These are phyloP conservation scores for Pholis gunnellus DNA, from an alignment of 2,113 vertebrate genomes.

Conservation along the genomic window DNA sequence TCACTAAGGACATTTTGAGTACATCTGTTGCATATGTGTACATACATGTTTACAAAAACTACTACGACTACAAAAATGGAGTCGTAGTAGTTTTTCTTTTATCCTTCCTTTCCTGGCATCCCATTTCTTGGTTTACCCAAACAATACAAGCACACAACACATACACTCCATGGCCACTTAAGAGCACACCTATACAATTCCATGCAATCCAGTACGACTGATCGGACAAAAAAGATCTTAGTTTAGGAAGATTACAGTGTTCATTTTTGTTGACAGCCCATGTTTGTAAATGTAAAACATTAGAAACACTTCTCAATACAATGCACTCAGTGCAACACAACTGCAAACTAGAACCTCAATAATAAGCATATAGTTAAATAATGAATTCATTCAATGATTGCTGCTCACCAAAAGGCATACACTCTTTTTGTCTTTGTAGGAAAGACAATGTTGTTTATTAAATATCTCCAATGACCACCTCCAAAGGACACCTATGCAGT, in stretches of 20 bases:
- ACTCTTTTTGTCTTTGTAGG: neutral
- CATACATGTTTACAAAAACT: neutral
- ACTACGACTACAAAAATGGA: too few species aligned
- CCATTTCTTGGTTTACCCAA: neutral
- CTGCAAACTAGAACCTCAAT: neutral
- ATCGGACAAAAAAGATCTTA: neutral
- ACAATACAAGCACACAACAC: neutral
- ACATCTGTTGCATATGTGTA: neutral
- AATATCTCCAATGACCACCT: neutral
- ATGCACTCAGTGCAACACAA: neutral
- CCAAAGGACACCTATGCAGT: neutral
- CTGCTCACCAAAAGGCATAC: neutral
- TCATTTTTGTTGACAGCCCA: too few species aligned
- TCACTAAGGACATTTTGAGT: too few species aligned
- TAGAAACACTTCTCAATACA: neutral
- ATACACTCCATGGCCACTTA: too few species aligned
- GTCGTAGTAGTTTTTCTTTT: too few species aligned
- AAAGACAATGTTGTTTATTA: neutral
- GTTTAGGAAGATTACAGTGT: too few species aligned
- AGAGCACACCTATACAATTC: neutral
- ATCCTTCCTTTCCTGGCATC: neutral
- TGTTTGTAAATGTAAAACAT: neutral
- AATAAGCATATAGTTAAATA: neutral
- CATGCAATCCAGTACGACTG: neutral
- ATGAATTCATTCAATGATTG: too few species aligned